Evolutionary conservation across 2,113 vertebrate species (phyloP).

Genomic region (Noturus placidus): DNA sequence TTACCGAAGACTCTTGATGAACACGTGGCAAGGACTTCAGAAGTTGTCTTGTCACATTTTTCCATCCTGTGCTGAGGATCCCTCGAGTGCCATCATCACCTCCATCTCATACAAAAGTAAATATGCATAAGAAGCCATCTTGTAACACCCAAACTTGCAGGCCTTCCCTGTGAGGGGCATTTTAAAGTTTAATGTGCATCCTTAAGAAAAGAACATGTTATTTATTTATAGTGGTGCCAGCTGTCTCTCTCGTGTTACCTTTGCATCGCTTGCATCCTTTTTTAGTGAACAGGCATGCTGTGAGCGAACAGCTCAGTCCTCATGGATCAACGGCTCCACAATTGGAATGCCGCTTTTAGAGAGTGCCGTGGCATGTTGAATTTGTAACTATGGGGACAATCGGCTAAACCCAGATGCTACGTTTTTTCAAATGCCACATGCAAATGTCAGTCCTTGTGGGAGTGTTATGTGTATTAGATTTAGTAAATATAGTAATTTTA

Average conservation of each 20-base stretch:
- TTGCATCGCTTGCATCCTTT: slow-evolving; percentile 7
- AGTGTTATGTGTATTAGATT: neutral
- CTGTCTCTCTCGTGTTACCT: slow-evolving; percentile 42
- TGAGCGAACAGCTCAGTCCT: slow-evolving; percentile 19
- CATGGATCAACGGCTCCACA: slow-evolving; percentile 4
- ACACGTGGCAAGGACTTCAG: neutral
- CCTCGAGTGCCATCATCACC: neutral
- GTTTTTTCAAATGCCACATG: neutral
- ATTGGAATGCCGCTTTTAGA: slow-evolving; percentile 25
- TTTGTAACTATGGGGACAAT: slow-evolving; percentile 13
- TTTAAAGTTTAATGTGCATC: slow-evolving; percentile 50
- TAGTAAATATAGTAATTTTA: neutral
- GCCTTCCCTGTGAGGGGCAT: neutral
- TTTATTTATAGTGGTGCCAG: slow-evolving; percentile 46
- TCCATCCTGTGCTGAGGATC: neutral
- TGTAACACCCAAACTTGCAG: slow-evolving; percentile 5
- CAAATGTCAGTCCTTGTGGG: neutral
- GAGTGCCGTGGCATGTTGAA: slow-evolving; percentile 21
- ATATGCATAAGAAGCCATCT: neutral
- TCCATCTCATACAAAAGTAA: neutral
- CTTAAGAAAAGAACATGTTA: slow-evolving; percentile 46
- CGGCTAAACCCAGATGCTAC: neutral
- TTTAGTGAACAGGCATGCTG: neutral
- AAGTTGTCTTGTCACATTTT: neutral
- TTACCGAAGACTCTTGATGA: neutral